A percentile compares a stretch with the other conserved stretches of the same genome.
These are phyloP conservation scores for Gouania willdenowi DNA, from an alignment of 2,797 vertebrate species.

Conservation along the genomic window DNA sequence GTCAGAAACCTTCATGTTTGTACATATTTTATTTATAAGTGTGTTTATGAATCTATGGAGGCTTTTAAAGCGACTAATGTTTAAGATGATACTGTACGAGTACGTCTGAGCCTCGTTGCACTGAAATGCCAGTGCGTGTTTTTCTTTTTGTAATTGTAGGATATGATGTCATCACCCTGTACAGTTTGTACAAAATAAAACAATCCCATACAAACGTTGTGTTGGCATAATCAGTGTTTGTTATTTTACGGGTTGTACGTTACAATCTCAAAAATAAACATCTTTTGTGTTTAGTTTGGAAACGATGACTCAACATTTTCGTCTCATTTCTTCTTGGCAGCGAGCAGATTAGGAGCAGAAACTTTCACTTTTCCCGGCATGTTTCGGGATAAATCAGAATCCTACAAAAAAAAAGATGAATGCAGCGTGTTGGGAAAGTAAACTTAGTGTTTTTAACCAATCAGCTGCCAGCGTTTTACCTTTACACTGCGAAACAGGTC, in stretches of 20 bases:
- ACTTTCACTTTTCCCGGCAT: conserved; percentile 97
- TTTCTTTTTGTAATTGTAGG: conserved; percentile 43
- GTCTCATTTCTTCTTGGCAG: conserved; percentile 84
- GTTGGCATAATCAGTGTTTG: conserved; percentile 3
- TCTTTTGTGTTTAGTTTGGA: background rate
- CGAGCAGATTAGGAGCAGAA: conserved; percentile 91
- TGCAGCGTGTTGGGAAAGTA: too few species aligned
- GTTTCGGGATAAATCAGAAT: conserved; percentile 91
- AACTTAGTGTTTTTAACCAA: too few species aligned
- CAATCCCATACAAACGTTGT: conserved; percentile 24
- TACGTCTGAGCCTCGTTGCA: conserved; percentile 43
- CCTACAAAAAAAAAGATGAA: conserved; percentile 62
- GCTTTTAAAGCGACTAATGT: conserved; percentile 12
- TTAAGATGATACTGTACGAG: conserved; percentile 9
- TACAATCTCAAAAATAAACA: conserved; percentile 24
- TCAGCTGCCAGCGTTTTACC: conserved; percentile 62
- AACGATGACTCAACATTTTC: too few species aligned
- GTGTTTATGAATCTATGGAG: conserved; percentile 46
- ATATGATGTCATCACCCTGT: conserved; percentile 11
- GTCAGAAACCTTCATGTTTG: conserved; percentile 50
- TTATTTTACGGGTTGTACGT: conserved; percentile 23
- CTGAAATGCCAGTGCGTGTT: conserved; percentile 43
- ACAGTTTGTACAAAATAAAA: conserved; percentile 44
- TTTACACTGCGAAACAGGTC: conserved; percentile 95
- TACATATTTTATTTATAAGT: conserved; percentile 76